Evolutionary conservation across 2,888 invertebrate genomes (phyloP), one percentile per base, ranked within the genome.

Genomic region (Ditylenchus weischeri): DNA sequence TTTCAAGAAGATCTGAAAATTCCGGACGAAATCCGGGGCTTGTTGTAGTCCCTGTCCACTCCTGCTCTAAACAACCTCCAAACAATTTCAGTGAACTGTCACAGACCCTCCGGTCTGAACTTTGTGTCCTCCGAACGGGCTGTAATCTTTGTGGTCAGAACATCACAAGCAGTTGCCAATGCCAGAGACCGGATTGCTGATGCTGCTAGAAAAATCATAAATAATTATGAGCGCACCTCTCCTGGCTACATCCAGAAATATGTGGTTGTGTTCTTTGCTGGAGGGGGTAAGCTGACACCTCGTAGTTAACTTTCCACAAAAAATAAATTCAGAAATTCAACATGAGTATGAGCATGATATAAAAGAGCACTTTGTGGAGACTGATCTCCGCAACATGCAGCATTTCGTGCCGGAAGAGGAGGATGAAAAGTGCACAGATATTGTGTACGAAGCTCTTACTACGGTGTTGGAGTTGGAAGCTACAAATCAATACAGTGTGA

Each of bases 221-320:
- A 50, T 19, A 4, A 50, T 5, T 50, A 50, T 21, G 50, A 50
- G 50, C 50, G 50, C n/a, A 18, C 18, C n/a, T 50, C 50, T 19
- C 50, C 50, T 50, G 50, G 50, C 21, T 50, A 50, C 50, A 50
- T 50, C 50, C 18, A 50, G 50, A 50, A 50, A 21, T 50, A 19
- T 21, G 50, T 50, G 21, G 18, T 50, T 21, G 50, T 50, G n/a
- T 50, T 50, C 18, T 50, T 19, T 50, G 50, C n/a, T 19, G 50
- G 21, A 50, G 50, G 50, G 3, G 50, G 50, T 50, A 19, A 21
- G 50, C 3, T 50, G 3, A 29, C 29, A 29, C 29, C 29, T 29
- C 29, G 5, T 29, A 29, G 29, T 29, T 29, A 29, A 29, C 29
- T 29, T 29, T 29, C 5, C 5, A 4, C 29, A 29, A 29, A 50